Base-by-base conservation (phyloP, 2,888 invertebrate species). In the Polyommatus iphigenia region DNA sequence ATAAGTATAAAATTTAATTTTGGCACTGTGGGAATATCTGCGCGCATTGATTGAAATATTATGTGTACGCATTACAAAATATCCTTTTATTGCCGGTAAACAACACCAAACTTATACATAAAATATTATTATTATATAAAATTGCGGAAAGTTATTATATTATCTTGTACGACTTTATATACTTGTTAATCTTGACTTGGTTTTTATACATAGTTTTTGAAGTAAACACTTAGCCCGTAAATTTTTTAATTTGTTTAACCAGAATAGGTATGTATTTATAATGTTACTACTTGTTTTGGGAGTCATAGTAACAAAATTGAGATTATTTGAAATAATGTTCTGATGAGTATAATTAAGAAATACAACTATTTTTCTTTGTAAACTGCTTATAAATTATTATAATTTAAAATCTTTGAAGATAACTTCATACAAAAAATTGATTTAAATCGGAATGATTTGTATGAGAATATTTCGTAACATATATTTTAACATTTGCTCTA, bases 161-260 rank as follows among this genome's bases (percentile, higher is more conserved):
- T 13, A 54, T 75, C 24, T 75, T 54, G 24, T 46, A 73, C n/a
- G 24, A 73, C 24, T 75, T 29, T 29, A 54, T 50, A 20, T 6
- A 75, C 75, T 54, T 13, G 75, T 75, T 75, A 50, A 7, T 24
- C 75, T 75, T 75, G 75, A 54, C 54, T 75, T 75, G 29, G 24
- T 75, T 75, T 54, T 73, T 50, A 15, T 75, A 7, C 24, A 29
- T 54, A 29, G 50, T 67, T 67, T 67, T 67, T 67, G 8, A 73
- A 54, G 54, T 46, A 75, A 75, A 75, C 24, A 50, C 46, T 36
- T 50, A 75, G 6, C 29, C 4, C 15, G 24, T 50, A 24, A 46
- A 29, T 20, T 3, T 73, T 73, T 73, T 20, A 50, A 50, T 54
- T 54, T 54, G 24, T 75, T 75, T 54, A 75, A 75, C 15, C 13